phyloP scores from a whole-genome alignment of 2,888 invertebrate genomes.

The Azorinus chamasolen region DNA sequence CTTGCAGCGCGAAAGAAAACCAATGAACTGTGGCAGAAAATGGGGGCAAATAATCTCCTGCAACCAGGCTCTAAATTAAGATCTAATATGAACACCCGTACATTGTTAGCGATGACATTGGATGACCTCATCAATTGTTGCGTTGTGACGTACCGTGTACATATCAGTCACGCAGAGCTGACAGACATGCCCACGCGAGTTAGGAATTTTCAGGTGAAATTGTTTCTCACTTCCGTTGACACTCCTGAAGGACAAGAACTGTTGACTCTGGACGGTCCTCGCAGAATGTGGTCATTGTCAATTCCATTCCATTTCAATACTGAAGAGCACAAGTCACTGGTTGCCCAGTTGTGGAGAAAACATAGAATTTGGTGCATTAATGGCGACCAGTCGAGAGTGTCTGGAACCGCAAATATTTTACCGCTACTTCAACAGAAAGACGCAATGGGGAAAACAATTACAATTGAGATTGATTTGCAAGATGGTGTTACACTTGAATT shows the following conservation, averaged over 20 bases:
- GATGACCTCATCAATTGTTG: slow-evolving; percentile 45
- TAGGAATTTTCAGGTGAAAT: slow-evolving; percentile 16
- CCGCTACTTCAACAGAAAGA: slow-evolving; percentile 19
- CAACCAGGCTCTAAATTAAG: slow-evolving; percentile 56
- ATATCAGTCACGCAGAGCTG: slow-evolving; percentile 33
- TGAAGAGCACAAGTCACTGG: slow-evolving; percentile 18
- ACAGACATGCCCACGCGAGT: slow-evolving; percentile 10
- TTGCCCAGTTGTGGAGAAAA: slow-evolving; percentile 9
- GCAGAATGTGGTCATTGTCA: slow-evolving; percentile 40
- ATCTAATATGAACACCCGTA: slow-evolving; percentile 25
- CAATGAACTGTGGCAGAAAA: slow-evolving; percentile 34
- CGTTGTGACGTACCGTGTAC: slow-evolving; percentile 42
- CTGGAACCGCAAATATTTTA: slow-evolving; percentile 26
- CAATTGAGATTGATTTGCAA: slow-evolving; percentile 16
- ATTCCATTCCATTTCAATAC: slow-evolving; percentile 32
- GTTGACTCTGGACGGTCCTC: slow-evolving; percentile 27
- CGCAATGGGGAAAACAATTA: slow-evolving; percentile 16
- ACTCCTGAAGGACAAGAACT: slow-evolving; percentile 31
- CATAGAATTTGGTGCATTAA: slow-evolving; percentile 36
- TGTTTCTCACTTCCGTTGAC: slow-evolving; percentile 6
- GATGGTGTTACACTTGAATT: slow-evolving; percentile 10
- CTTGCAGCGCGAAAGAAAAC: slow-evolving; percentile 39
- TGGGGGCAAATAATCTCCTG: slow-evolving; percentile 30
- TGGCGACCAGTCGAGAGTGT: slow-evolving; percentile 14
- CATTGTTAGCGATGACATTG: slow-evolving; percentile 37